Base-by-base conservation (phyloP, 2,113 vertebrate genomes). In the Toxotes chatareus region DNA sequence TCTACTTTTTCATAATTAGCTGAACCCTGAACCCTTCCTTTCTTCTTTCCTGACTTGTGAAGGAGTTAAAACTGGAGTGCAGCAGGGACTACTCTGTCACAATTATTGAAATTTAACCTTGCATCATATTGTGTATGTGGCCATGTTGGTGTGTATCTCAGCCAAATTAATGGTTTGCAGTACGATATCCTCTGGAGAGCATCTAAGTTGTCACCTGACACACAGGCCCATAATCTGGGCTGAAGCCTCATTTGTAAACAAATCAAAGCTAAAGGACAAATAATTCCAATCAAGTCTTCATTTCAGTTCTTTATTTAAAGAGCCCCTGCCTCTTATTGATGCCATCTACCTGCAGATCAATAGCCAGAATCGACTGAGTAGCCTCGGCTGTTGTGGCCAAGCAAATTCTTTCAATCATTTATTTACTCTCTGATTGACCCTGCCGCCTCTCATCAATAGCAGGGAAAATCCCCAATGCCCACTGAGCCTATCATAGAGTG, bases 381-480 rank as follows among this genome's bases (percentile, higher is more conserved):
- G 83, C 88, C 92, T 86, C 68, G 9, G 75, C 83, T 91, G 85
- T 86, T 86, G 88, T 82, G 89, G 82, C 87, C 76, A 1, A 89
- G 91, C 83, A 89, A 89, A 91, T 94, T 90, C 87, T 91, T 89
- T 93, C 91, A 94, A 94, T 94, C 91, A 94, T 95, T 95, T 95
- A 94, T 95, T 94, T 90, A 94, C 93, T 95, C 88, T 70, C 75
- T 88, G 91, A 94, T 89, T 93, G 93, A 94, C 93, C 92, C 86
- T 38, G 79, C 88, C 88, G 85, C 76, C 87, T 73, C 79, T 86
- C 23, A 66, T 93, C 93, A 89, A 92, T 90, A 88, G 21, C 34
- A 53, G 80, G 61, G 73, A 78, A 76, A 88, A 83, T 89, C 87
- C 91, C 88, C 73, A 80, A 63, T 76, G 86, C 53, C 86, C 79